A percentile compares a stretch with the other conserved stretches of the same genome.
These are phyloP conservation scores for Macrotus californicus DNA, from an alignment of 2,113 vertebrate genomes.

Conservation along the genomic window DNA sequence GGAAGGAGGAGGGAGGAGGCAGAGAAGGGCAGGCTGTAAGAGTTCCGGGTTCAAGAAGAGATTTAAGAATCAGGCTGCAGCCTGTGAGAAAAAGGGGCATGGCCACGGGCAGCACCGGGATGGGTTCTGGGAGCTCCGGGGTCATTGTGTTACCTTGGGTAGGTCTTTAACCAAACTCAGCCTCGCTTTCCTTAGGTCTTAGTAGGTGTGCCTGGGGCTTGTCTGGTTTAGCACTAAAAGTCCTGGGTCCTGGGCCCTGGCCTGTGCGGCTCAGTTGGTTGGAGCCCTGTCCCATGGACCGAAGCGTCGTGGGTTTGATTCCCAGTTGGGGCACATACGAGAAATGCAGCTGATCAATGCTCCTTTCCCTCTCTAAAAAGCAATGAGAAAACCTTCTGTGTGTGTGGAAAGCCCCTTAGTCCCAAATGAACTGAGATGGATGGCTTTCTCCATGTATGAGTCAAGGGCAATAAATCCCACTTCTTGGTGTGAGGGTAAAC, in stretches of 20 bases:
- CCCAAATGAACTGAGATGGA: accelerated
- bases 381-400: too few species aligned
- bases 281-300: too few species aligned
- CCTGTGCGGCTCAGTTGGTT: too few species aligned
- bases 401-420: not conserved
- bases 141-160: accelerated
- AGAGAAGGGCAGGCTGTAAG: not conserved
- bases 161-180: accelerated
- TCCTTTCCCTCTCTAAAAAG: too few species aligned
- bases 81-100: accelerated
- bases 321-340: too few species aligned
- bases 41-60: not conserved
- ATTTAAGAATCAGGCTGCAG: not conserved
- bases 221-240: not conserved
- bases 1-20: not conserved
- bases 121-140: accelerated
- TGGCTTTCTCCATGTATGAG: accelerated
- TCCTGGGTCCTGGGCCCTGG: not conserved
- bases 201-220: not conserved
- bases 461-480: accelerated
- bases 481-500: not conserved
- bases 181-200: not conserved
- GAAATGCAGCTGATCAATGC: too few species aligned
- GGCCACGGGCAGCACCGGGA: accelerated
- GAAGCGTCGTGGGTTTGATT: too few species aligned